Conservation (phyloP, 2,113 vertebrate genomes). For the Peromyscus polionotus region DNA sequence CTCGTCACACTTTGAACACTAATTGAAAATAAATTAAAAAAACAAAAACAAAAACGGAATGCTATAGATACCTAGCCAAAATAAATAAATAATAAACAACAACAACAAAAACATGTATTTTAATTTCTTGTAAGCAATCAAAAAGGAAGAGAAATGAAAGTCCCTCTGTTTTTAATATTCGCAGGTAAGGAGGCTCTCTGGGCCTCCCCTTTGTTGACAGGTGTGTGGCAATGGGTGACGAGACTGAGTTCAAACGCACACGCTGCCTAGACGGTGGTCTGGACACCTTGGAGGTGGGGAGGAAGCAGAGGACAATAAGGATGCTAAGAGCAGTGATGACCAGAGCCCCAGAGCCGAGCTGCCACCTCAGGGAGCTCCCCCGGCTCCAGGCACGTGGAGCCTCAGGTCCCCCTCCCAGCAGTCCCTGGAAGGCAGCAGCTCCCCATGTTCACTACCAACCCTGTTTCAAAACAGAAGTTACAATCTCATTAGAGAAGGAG, state of each 20-base stretch:
- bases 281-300: neutral
- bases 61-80: neutral
- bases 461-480: neutral
- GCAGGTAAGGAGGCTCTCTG: neutral
- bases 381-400: neutral
- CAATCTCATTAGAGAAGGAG: neutral
- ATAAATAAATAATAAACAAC: too few species aligned
- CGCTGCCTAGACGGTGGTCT: accelerated
- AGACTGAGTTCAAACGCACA: neutral
- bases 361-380: neutral
- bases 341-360: accelerated
- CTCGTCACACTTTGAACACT: neutral
- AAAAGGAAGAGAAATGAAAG: neutral
- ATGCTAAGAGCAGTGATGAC: accelerated
- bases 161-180: neutral
- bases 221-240: neutral
- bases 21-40: neutral
- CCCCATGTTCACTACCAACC: accelerated
- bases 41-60: neutral
- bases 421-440: neutral
- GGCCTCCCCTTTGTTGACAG: neutral
- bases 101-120: neutral
- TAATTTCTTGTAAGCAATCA: neutral
- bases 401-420: too few species aligned
- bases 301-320: accelerated